Base-by-base conservation (phyloP, 2,113 vertebrate genomes). In the Morone chrysops region DNA sequence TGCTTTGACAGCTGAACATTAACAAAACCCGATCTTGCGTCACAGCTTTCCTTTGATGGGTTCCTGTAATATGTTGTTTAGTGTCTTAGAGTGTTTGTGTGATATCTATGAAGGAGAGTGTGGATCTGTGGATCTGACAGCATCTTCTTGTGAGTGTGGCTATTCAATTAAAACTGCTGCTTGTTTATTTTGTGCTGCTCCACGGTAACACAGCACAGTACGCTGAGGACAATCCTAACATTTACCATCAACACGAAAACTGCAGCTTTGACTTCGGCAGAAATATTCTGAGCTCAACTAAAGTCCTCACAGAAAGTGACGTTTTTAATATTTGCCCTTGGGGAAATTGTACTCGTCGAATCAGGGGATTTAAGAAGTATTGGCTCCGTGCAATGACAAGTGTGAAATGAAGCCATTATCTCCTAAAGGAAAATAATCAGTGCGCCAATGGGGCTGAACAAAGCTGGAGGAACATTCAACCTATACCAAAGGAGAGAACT, bases 81-180 rank as follows among this genome's bases (percentile, higher is more conserved):
- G 11, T 22, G 45, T 75, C 2, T 11, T 18, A 22, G 4, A 51
- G 13, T 16, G 22, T 47, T n/a, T 54, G 16, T 48, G 16, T 48
- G 20, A 16, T n/a, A 36, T 76, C 17, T 62, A n/a, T 9, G 17
- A 59, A 57, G 31, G n/a, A 5, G 41, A 8, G 43, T 18, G 31
- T 68, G 1, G 4, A n/a, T 72, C 69, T 74, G 38, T n/a, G 40
- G 47, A 50, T 38, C 16, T 65, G n/a, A 72, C 43, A n/a, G 6
- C 20, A 51, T 2, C 65, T 41, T 40, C 6, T 25, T 43, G 62
- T 60, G 62, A 36, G 43, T 60, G 31, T 9, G 54, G 51, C 48
- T 67, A 45, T 66, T 62, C 48, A 65, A 75, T 17, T 70, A 45
- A 70, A 86, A 81, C 31, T 41, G 69, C 47, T 53, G 54, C 63